A percentile compares a stretch with the other conserved stretches of the same genome.
Evolutionary conservation across 2,888 invertebrate genomes (phyloP).

Genomic region (Platycheirus rosarum): DNA sequence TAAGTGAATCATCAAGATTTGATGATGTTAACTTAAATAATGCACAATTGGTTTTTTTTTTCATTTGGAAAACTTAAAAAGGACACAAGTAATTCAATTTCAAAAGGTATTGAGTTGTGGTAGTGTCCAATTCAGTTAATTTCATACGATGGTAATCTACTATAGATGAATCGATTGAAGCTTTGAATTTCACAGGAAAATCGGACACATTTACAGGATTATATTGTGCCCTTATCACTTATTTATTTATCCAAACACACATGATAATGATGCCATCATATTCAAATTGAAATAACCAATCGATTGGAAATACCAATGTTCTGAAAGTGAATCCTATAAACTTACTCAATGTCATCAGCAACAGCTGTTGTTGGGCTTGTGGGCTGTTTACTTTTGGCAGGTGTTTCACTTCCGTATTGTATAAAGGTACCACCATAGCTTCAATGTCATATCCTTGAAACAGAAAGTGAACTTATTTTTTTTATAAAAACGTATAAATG

Average conservation of each 20-base stretch:
- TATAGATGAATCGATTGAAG: not conserved
- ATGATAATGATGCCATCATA: conserved; percentile 34
- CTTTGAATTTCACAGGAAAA: not conserved
- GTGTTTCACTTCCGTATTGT: not conserved
- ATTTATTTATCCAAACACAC: conserved; percentile 17
- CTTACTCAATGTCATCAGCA: conserved; percentile 5
- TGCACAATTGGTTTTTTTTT: no score
- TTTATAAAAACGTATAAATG: no score
- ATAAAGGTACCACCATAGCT: conserved; percentile 4
- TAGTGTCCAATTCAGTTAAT: no score
- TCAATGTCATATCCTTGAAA: not conserved
- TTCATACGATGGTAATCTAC: no score
- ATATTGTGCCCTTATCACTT: conserved; percentile 24
- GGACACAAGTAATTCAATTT: no score
- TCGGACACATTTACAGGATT: conserved; percentile 8
- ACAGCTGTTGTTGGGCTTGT: not conserved
- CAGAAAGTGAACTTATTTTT: not conserved
- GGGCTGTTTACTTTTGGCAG: conserved; percentile 11
- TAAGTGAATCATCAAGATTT: no score
- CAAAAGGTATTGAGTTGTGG: no score
- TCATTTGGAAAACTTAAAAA: no score
- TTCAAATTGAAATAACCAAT: conserved; percentile 16
- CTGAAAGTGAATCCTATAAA: conserved; percentile 5
- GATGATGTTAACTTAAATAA: no score
- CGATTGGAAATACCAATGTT: conserved; percentile 31